Conservation (phyloP, 1,140 invertebrate genomes). For the Drosophila bocki region DNA sequence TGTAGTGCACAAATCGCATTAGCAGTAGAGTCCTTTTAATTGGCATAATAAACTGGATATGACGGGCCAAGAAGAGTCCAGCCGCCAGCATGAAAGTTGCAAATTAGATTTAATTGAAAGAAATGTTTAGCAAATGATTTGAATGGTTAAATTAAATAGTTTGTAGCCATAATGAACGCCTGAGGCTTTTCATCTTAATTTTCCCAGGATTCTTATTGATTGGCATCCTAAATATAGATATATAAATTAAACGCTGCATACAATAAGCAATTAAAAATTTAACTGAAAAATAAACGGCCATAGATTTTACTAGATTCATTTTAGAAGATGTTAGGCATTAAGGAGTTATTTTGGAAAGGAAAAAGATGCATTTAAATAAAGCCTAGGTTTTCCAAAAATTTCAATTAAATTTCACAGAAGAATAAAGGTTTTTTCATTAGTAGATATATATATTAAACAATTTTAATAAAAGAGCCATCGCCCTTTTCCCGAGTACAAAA, state of each 20-base stretch:
- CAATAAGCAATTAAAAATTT: not conserved
- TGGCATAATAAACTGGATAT: conserved; percentile 60
- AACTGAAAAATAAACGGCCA: not conserved
- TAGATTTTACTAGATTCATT: too few relatives aligned
- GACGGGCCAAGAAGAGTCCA: not conserved
- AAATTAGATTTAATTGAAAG: conserved; percentile 5
- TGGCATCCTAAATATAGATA: not conserved
- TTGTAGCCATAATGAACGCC: not conserved
- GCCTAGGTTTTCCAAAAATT: too few relatives aligned
- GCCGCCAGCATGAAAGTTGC: not conserved
- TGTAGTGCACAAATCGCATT: conserved; percentile 55
- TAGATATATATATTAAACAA: not conserved
- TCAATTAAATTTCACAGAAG: not conserved
- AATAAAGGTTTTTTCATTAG: not conserved
- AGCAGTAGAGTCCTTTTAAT: conserved; percentile 53
- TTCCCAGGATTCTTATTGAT: not conserved
- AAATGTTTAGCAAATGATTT: not conserved
- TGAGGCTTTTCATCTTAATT: not conserved
- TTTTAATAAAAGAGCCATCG: not conserved
- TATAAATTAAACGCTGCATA: not conserved
- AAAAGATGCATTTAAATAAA: too few relatives aligned
- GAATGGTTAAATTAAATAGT: not conserved
- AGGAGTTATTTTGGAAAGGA: too few relatives aligned
- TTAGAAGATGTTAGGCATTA: too few relatives aligned
- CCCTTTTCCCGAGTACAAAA: not conserved